Evolutionary conservation across 2,888 invertebrate species (phyloP).

Genomic region (Spialia ferax): DNA sequence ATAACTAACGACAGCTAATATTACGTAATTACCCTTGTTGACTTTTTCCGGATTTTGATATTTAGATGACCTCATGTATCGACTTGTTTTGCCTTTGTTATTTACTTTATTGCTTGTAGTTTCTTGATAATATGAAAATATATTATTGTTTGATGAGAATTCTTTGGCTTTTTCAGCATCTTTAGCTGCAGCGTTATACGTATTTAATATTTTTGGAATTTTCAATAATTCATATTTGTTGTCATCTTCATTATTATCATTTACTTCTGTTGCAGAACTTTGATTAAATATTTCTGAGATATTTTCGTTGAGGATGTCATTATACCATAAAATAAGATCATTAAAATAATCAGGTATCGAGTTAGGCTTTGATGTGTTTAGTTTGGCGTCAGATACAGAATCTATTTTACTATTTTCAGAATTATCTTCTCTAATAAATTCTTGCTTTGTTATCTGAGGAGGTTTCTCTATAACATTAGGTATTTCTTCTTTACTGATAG

Average conservation of each 20-base stretch:
- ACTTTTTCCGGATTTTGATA: not conserved
- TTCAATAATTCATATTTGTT: not conserved
- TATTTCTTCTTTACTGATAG: not conserved
- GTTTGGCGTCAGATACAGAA: not conserved
- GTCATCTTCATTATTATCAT: not conserved
- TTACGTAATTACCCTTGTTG: not conserved
- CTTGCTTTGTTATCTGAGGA: slow-evolving; percentile 9
- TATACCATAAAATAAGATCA: slow-evolving; percentile 61
- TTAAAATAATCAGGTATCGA: slow-evolving; percentile 56
- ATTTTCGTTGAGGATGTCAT: slow-evolving; percentile 47
- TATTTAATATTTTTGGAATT: not conserved
- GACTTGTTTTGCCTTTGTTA: not conserved
- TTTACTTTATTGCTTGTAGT: not conserved
- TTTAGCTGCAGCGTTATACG: not conserved
- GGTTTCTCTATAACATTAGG: not conserved
- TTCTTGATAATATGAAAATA: not conserved
- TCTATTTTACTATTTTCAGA: not conserved
- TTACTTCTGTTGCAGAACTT: not conserved
- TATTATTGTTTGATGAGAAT: not conserved
- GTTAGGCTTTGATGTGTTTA: slow-evolving; percentile 13
- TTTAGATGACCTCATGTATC: not conserved
- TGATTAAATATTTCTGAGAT: not conserved
- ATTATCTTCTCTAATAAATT: slow-evolving; percentile 4
- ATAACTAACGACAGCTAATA: too few relatives aligned
- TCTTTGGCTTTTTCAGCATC: not conserved